These are phyloP conservation scores for Tokudaia tokunoshimensis DNA, from an alignment of 2,797 vertebrate species.

Conservation along the genomic window DNA sequence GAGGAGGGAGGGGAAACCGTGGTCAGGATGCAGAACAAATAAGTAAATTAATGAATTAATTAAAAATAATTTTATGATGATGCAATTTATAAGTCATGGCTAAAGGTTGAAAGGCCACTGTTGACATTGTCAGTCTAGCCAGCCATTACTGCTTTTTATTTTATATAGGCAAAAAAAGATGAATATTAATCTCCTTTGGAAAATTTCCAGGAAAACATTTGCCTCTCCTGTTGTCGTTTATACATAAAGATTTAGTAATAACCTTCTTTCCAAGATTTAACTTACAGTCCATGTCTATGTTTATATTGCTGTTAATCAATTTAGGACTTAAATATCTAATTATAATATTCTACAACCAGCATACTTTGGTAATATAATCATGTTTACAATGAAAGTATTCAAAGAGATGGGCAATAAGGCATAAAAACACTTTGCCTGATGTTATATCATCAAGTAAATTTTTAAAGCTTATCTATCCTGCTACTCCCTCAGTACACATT, in stretches of 20 bases:
- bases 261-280: conserved; percentile 45
- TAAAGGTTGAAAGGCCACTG: conserved; percentile 25
- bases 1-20: neutral
- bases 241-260: conserved; percentile 12
- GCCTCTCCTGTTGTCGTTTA: neutral
- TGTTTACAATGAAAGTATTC: conserved; percentile 68
- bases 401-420: conserved; percentile 59
- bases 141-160: neutral
- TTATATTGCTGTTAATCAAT: conserved; percentile 59
- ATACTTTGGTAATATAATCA: conserved; percentile 65
- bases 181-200: neutral
- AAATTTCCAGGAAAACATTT: conserved; percentile 53
- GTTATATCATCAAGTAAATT: conserved; percentile 42
- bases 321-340: conserved; percentile 60
- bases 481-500: conserved; percentile 63
- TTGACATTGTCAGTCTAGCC: neutral
- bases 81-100: conserved; percentile 27
- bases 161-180: conserved; percentile 25
- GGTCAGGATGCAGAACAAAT: neutral
- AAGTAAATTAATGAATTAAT: neutral
- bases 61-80: neutral
- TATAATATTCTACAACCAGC: conserved; percentile 64
- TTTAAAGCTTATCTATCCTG: conserved; percentile 57
- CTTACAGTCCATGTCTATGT: conserved; percentile 54
- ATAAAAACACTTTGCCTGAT: conserved; percentile 69